phyloP scores from a whole-genome alignment of 1,140 invertebrate genomes.

The Drosophila murphyi region DNA sequence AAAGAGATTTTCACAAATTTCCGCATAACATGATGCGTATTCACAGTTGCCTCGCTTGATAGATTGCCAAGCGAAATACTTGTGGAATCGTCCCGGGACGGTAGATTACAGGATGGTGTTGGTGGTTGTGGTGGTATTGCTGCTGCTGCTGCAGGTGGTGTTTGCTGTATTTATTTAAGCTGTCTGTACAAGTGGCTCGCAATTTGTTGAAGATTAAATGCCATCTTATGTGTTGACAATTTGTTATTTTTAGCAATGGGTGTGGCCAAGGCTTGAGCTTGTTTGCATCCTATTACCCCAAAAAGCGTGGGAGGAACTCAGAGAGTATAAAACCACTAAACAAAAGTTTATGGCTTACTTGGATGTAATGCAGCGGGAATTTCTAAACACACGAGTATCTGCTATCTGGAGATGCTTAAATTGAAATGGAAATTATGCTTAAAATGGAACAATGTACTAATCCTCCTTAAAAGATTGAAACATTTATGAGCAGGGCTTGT shows the following conservation, averaged over 20 bases:
- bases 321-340: slow-evolving; percentile 9
- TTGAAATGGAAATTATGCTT: too few relatives aligned
- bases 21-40: slow-evolving; percentile 66
- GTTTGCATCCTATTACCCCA: slow-evolving; percentile 39
- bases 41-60: slow-evolving; percentile 57
- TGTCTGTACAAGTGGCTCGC: slow-evolving; percentile 76
- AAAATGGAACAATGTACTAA: too few relatives aligned
- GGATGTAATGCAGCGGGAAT: background rate
- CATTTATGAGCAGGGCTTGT: too few relatives aligned
- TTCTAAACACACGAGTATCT: background rate
- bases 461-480: too few relatives aligned
- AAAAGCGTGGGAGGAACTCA: background rate
- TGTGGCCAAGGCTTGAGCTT: slow-evolving; percentile 35
- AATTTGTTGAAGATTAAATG: slow-evolving; percentile 83
- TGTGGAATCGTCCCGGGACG: background rate
- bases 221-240: slow-evolving; percentile 80
- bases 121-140: slow-evolving; percentile 8
- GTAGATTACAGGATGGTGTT: background rate
- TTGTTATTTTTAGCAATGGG: slow-evolving; percentile 64
- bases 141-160: slow-evolving; percentile 40
- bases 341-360: slow-evolving; percentile 8
- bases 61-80: slow-evolving; percentile 62
- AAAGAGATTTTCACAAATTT: slow-evolving; percentile 73
- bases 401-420: background rate
- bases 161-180: slow-evolving; percentile 74